Percentiles rank a stretch among this genome's conserved stretches.
These are phyloP conservation scores for Montipora capitata DNA, from an alignment of 92 coral and sea anemone species.

Conservation along the genomic window DNA sequence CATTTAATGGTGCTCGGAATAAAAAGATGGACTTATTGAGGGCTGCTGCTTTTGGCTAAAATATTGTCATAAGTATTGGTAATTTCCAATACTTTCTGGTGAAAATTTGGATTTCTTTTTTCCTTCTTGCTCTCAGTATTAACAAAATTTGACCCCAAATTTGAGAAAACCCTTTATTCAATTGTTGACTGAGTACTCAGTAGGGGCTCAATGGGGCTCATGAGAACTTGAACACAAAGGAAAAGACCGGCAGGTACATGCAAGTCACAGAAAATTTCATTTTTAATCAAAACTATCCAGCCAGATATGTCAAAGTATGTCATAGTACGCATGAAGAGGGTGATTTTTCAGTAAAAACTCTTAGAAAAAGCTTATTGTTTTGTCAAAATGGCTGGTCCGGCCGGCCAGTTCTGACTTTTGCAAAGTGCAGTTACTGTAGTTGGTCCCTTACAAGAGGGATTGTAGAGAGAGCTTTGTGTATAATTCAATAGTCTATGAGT, in stretches of 20 bases:
- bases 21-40: constrained; percentile 17
- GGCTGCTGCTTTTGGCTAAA: neutral
- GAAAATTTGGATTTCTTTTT: constrained; percentile 2
- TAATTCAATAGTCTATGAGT: constrained; percentile 9
- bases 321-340: neutral
- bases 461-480: constrained; percentile 16
- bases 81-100: constrained; percentile 23
- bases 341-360: neutral
- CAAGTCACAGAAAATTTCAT: neutral
- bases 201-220: neutral
- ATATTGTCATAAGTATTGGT: constrained; percentile 3
- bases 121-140: constrained; percentile 12
- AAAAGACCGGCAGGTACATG: constrained; percentile 14
- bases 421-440: constrained; percentile 13
- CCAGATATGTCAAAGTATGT: constrained; percentile 9
- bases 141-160: constrained; percentile 2
- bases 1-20: neutral
- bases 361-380: too few relatives aligned
- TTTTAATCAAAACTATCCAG: neutral
- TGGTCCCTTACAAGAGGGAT: constrained; percentile 12
- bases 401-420: neutral
- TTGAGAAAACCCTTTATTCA: constrained; percentile 22
- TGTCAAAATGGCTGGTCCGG: neutral
- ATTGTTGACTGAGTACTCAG: constrained; percentile 14
- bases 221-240: constrained; percentile 18